phyloP scores from a whole-genome alignment of 2,888 invertebrate species.

The Orthosia gothica region DNA sequence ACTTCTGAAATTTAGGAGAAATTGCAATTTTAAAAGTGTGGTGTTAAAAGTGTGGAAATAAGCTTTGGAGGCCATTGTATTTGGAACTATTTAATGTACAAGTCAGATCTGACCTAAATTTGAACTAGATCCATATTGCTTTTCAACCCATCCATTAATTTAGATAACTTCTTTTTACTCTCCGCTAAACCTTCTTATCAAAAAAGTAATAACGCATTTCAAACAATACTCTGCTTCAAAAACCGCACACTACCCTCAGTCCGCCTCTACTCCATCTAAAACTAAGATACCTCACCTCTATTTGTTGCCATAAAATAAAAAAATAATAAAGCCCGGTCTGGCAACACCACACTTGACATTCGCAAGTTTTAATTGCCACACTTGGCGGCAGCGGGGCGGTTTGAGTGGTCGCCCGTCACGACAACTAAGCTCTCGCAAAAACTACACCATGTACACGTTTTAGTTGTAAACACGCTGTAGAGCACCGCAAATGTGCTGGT shows the following conservation, averaged over 20 bases:
- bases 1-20: too few species aligned
- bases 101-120: constrained; percentile 1
- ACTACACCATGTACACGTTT: constrained; percentile 78
- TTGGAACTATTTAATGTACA: background rate
- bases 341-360: constrained; percentile 87
- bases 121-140: background rate
- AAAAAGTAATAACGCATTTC: background rate
- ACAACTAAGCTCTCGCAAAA: constrained; percentile 80
- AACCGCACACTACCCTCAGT: constrained; percentile 15
- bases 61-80: too few species aligned
- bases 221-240: background rate
- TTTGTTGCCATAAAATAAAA: constrained; percentile 83
- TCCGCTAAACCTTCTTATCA: background rate
- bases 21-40: too few species aligned
- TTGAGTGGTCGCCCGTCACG: constrained; percentile 80
- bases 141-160: background rate
- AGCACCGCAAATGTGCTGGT: constrained; percentile 67
- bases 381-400: constrained; percentile 84
- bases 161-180: background rate
- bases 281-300: constrained; percentile 72
- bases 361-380: constrained; percentile 91
- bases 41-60: too few species aligned
- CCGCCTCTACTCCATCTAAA: constrained; percentile 59
- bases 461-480: constrained; percentile 76
- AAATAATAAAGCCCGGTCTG: constrained; percentile 83